Evolutionary conservation across 2,113 vertebrate species (phyloP).

Genomic region (Sakesphorus luctuosus): DNA sequence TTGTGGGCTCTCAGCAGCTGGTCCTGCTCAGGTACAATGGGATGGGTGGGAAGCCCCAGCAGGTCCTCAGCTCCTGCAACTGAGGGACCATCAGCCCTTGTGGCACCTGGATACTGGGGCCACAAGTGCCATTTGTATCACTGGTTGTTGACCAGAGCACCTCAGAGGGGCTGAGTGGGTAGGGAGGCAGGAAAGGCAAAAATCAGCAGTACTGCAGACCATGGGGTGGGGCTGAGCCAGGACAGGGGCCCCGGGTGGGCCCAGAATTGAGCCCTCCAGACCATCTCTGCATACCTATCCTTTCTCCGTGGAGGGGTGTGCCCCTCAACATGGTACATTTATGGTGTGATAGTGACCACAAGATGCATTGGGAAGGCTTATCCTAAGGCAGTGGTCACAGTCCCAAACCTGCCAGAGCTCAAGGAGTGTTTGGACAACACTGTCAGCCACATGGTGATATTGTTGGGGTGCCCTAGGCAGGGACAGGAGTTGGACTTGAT

Average conservation of each 20-base stretch:
- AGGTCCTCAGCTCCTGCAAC: background rate
- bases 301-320: background rate
- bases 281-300: background rate
- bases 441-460: background rate
- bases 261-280: background rate
- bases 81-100: background rate
- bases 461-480: background rate
- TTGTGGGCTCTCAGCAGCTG: background rate
- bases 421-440: background rate
- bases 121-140: rapidly evolving
- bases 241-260: too few species aligned
- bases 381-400: background rate
- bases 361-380: background rate
- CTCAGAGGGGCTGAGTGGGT: background rate
- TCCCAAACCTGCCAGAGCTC: background rate
- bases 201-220: background rate
- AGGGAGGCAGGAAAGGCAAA: background rate
- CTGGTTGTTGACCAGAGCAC: background rate
- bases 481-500: background rate
- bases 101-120: rapidly evolving
- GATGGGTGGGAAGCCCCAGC: background rate
- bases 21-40: rapidly evolving
- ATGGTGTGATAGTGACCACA: background rate
- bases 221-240: background rate
- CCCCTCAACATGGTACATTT: background rate